Base-by-base conservation (phyloP, 2,113 vertebrate species). In the Otus sunia region DNA sequence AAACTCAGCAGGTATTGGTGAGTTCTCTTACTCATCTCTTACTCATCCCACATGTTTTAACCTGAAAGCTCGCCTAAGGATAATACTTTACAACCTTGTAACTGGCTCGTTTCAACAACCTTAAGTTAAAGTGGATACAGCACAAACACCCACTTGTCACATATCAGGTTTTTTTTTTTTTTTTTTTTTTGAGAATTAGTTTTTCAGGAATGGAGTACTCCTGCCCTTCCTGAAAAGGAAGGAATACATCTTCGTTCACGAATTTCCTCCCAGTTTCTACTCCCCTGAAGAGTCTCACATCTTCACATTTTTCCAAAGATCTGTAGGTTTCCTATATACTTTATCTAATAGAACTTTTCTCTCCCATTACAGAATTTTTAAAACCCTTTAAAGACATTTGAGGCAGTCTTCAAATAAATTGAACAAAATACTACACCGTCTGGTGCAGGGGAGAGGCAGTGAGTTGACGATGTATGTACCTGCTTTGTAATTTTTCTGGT, bases 11-110 rank as follows among this genome's bases (percentile, higher is more conserved):
- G 60, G 68, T 90, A 39, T 37, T 79, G 72, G 72, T 94, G 91
- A 87, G 90, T 93, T 91, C 11, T 63, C 49, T 87, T 74, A 36
- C 17, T 63, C n/a, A n/a, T 87, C 36, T 69, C 26, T 60, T 78
- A 20, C 29, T 94, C 55, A 86, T 78, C 30, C 22, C 56, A 72
- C 55, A 1, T 77, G 59, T 92, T 90, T 72, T 68, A 76, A 82
- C 90, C 16, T 85, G 87, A 87, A 92, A 74, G 12, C 29, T 76
- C 0, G 1, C 52, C n/a, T 47, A 30, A 58, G 68, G 93, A 39
- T 89, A 75, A 7, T 58, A 78, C 20, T 78, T 71, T 8, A 43
- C 55, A 74, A 13, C 22, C 20, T 39, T 56, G 8, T 49, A 72
- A 72, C 27, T 21, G 56, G 19, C 56, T 81, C 5, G 8, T 91